Percentiles rank a stretch among this genome's conserved stretches.
Evolutionary conservation across 2,113 vertebrate species (phyloP).

Genomic region (Poeciliopsis turrubarensis): DNA sequence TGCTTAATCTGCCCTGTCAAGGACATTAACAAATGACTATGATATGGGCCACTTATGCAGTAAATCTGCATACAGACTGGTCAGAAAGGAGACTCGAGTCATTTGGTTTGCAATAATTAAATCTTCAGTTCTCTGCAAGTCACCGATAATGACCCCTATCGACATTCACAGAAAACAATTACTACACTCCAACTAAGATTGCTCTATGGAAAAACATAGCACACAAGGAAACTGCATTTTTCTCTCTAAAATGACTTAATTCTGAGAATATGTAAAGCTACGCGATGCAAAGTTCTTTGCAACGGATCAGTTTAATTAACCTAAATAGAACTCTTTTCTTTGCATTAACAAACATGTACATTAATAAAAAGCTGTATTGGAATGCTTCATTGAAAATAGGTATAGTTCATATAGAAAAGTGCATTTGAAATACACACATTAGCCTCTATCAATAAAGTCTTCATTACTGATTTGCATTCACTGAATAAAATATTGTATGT

Average conservation of each 20-base stretch:
- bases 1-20: constrained; percentile 72
- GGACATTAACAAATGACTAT: constrained; percentile 68
- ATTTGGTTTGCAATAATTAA: constrained; percentile 52
- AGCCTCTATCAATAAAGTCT: too few relatives aligned
- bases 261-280: background rate
- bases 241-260: background rate
- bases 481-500: background rate
- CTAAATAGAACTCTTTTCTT: background rate
- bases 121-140: constrained; percentile 61
- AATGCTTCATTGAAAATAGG: background rate
- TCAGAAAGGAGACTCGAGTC: constrained; percentile 38
- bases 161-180: constrained; percentile 13
- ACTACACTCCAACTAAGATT: background rate
- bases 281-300: background rate
- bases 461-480: background rate
- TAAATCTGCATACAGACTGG: constrained; percentile 57
- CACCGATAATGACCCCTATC: constrained; percentile 36
- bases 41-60: constrained; percentile 52
- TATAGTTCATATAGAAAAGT: background rate
- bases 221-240: background rate
- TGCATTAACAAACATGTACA: background rate
- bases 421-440: background rate
- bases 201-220: too few relatives aligned
- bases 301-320: background rate
- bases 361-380: background rate